phyloP scores from a whole-genome alignment of 2,797 vertebrate species.

The Acrossocheilus wenchowensis region DNA sequence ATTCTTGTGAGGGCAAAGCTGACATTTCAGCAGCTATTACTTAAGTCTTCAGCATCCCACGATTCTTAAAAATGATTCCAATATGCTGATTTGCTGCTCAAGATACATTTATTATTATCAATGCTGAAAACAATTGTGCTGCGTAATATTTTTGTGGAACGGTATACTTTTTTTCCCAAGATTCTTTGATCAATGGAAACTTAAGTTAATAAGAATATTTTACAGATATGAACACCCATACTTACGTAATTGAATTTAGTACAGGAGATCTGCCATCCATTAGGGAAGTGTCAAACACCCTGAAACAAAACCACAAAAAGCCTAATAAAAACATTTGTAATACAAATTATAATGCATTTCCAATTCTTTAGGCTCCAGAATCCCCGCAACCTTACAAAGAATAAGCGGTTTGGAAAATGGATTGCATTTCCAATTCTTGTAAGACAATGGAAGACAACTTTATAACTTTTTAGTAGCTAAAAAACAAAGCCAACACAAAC shows the following conservation, averaged over 20 bases:
- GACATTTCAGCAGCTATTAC: neutral
- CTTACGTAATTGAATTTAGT: constrained; percentile 78
- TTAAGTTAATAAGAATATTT: neutral
- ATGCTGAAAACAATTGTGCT: neutral
- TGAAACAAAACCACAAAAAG: constrained; percentile 63
- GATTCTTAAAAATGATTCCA: neutral
- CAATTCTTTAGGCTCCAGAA: neutral
- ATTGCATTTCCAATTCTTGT: neutral
- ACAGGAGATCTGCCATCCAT: constrained; percentile 62
- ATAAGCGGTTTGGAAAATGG: neutral
- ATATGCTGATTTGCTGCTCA: neutral
- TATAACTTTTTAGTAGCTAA: neutral
- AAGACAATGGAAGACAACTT: neutral
- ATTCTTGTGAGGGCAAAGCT: neutral
- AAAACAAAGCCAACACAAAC: neutral
- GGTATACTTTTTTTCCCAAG: neutral
- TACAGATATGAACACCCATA: neutral
- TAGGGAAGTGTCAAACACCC: constrained; percentile 84
- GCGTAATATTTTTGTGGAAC: neutral
- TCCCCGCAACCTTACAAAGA: neutral
- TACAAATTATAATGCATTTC: neutral
- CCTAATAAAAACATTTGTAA: neutral
- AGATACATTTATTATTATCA: neutral
- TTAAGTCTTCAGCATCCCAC: neutral
- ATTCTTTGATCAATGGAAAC: neutral